Evolutionary conservation across 2,113 vertebrate genomes (phyloP).

Genomic region (Turdus rufiventris): DNA sequence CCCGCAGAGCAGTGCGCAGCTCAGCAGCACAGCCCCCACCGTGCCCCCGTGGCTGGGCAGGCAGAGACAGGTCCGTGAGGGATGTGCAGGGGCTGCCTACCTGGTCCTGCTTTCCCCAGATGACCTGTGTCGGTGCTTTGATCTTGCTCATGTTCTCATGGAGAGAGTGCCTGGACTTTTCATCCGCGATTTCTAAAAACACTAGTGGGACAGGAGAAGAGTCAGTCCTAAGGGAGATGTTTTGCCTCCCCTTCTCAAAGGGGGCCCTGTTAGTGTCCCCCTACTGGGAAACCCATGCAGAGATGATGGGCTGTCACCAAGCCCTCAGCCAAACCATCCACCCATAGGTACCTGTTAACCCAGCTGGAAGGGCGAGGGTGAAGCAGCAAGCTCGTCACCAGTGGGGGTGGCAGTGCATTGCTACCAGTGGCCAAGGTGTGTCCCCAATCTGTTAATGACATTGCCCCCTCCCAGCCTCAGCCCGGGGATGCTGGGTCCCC

Average conservation of each 20-base stretch:
- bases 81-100: conserved; percentile 49
- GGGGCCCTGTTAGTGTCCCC: neutral
- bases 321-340: neutral
- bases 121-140: conserved; percentile 82
- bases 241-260: neutral
- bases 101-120: conserved; percentile 96
- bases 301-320: neutral
- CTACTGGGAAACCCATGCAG: neutral
- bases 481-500: neutral
- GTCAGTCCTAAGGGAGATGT: neutral
- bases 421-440: neutral
- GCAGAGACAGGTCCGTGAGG: neutral
- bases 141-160: conserved; percentile 87
- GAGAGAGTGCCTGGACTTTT: conserved; percentile 82
- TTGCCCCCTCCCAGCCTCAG: neutral
- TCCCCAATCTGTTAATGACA: neutral
- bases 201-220: conserved; percentile 70
- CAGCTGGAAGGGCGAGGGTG: neutral
- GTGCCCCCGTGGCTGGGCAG: accelerated
- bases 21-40: neutral
- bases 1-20: accelerated
- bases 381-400: neutral
- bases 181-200: conserved; percentile 81
- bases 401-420: neutral
- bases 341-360: neutral